These are phyloP conservation scores for Falco peregrinus DNA, from an alignment of 2,797 vertebrate genomes.

Conservation along the genomic window DNA sequence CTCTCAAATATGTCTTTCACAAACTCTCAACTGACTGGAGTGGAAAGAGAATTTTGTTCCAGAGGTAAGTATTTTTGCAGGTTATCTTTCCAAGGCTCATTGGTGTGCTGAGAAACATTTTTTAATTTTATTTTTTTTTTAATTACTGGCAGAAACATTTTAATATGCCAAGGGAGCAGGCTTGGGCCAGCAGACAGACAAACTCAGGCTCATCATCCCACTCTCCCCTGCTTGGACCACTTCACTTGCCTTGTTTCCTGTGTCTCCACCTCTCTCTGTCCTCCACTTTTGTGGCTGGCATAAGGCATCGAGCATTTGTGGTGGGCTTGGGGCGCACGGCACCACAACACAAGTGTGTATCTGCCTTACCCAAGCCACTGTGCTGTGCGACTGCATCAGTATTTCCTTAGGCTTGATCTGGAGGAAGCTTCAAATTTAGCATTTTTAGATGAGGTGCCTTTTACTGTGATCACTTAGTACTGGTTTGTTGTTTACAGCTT, in stretches of 20 bases:
- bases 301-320: neutral
- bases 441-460: neutral
- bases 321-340: fast-evolving
- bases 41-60: neutral
- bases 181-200: neutral
- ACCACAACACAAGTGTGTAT: neutral
- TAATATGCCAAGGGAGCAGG: neutral
- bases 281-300: neutral
- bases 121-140: no score
- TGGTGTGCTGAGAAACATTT: neutral
- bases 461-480: neutral
- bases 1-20: neutral
- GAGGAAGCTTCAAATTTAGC: neutral
- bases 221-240: neutral
- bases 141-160: neutral
- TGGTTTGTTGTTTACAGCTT: neutral
- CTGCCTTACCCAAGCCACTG: neutral
- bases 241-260: neutral
- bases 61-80: neutral
- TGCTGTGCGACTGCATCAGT: neutral
- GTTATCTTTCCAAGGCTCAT: neutral
- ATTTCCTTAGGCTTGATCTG: neutral
- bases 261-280: neutral
- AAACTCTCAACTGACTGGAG: neutral
- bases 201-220: neutral